phyloP scores from a whole-genome alignment of 30 jellyfish, hydroid and myxozoan genomes.

The Euphysa ruthae region DNA sequence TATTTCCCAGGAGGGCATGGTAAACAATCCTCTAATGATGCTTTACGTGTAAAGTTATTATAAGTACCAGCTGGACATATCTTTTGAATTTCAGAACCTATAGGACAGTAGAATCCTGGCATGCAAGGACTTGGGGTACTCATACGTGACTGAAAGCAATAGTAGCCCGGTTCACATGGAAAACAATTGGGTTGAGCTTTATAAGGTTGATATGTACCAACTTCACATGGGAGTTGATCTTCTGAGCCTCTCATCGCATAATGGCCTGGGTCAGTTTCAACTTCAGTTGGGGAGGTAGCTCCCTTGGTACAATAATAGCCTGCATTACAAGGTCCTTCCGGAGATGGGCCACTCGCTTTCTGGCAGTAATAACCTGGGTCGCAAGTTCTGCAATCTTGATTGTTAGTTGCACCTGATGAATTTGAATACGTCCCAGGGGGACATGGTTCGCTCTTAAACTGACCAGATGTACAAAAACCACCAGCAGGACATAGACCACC shows the following conservation, averaged over 20 bases:
- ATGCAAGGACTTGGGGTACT: slow-evolving; percentile 54
- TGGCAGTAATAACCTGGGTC: slow-evolving; percentile 93
- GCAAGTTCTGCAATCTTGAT: slow-evolving; percentile 91
- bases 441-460: slow-evolving; percentile 68
- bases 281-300: slow-evolving; percentile 60
- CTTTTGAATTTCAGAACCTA: slow-evolving; percentile 84
- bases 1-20: slow-evolving; percentile 86
- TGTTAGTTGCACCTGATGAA: slow-evolving; percentile 94
- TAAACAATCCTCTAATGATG: slow-evolving; percentile 50
- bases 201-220: slow-evolving; percentile 89
- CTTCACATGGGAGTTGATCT: slow-evolving; percentile 87
- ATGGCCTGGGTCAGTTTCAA: slow-evolving; percentile 75
- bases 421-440: slow-evolving; percentile 97
- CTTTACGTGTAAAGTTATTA: slow-evolving; percentile 70
- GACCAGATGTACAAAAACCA: slow-evolving; percentile 90
- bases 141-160: slow-evolving; percentile 67
- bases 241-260: slow-evolving; percentile 94
- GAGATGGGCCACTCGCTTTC: slow-evolving; percentile 98
- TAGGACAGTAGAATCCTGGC: slow-evolving; percentile 93
- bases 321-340: slow-evolving; percentile 97
- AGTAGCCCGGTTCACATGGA: slow-evolving; percentile 87
- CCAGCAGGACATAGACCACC: slow-evolving; percentile 99
- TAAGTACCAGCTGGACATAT: slow-evolving; percentile 98
- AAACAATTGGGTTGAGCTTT: slow-evolving; percentile 66
- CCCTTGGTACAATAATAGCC: slow-evolving; percentile 93